Evolutionary conservation across 2,888 invertebrate genomes (phyloP), one percentile per base, ranked within the genome.

Genomic region (Mythimna impura): DNA sequence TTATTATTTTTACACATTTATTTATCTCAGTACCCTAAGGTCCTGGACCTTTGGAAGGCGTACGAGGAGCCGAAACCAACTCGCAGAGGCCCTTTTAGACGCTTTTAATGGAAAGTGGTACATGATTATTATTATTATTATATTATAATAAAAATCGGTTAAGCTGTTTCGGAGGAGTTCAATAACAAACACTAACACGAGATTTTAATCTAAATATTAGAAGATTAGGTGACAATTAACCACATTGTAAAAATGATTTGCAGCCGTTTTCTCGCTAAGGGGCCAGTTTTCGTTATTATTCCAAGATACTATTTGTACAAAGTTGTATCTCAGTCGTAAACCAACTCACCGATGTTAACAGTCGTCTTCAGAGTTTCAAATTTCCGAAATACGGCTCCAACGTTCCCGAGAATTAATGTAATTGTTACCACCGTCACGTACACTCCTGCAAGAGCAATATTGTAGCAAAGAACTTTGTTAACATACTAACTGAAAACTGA

Each of bases 261-360:
- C 36, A 22, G 54, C 34, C 5, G 34, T 58, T 58, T 74, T 14
- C 9, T 12, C 9, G n/a, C 40, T 43, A 25, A 30, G 30, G n/a
- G 20, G 10, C 77, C n/a, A n/a, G 14, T 65, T 36, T 25, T 57
- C 10, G 7, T 73, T 71, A 68, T 54, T 71, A 73, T 81, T 58
- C 68, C 40, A 60, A 60, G 55, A 79, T 66, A 70, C 68, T 71
- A 72, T 63, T 75, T 58, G 47, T 69, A 75, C 61, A 64, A 76
- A 75, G 55, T 72, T 76, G 50, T 72, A 65, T 57, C 36, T 63
- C 52, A 65, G 73, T 75, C 73, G 36, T 76, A 81, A 84, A 85
- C 78, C 62, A 75, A 82, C 94, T 93, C 87, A 95, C 96, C 95
- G 71, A 95, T 91, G 78, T 90, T 91, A 71, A 95, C 84, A 62